Percentiles rank a stretch among this genome's conserved stretches.
Conservation (phyloP, 2,888 invertebrate species). For the Dasypolia templi region DNA sequence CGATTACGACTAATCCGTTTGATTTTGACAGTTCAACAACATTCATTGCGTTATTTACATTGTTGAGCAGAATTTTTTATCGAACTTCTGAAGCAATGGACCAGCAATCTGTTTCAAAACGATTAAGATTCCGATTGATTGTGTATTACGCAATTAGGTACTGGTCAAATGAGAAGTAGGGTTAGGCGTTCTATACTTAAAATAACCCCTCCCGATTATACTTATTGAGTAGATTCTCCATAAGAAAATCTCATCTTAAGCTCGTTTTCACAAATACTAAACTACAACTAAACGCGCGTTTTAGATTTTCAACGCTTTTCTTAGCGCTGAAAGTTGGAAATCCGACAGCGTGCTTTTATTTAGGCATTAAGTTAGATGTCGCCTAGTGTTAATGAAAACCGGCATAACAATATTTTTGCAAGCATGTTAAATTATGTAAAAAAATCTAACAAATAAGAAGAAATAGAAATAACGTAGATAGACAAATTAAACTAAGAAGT, state of each 20-base stretch:
- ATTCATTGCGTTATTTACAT: no score
- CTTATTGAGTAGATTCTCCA: not conserved
- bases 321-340: not conserved
- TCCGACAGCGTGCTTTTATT: not conserved
- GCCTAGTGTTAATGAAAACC: not conserved
- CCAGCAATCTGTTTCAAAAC: no score
- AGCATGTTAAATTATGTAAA: not conserved
- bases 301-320: not conserved
- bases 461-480: conserved; percentile 18
- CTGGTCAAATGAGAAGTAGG: not conserved
- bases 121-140: no score
- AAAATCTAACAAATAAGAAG: not conserved
- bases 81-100: no score
- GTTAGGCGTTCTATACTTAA: not conserved
- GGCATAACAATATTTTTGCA: not conserved
- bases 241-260: not conserved
- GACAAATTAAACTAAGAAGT: conserved; percentile 14
- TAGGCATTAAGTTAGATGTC: not conserved
- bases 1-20: no score
- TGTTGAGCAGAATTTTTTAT: no score
- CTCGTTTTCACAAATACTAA: not conserved
- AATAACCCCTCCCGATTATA: not conserved
- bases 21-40: no score
- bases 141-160: no score
- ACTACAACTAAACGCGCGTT: no score